Percentiles rank a stretch among this genome's conserved stretches.
phyloP scores from a whole-genome alignment of 2,113 vertebrate genomes.

The Xenopus tropicalis region UCB_Xtro_10.0 CM004450.2:59303501-59304000 shows the following conservation, averaged over 20 bases:
- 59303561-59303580: no score
- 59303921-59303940: no score
- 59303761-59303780: slow-evolving; percentile 32
- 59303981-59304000: no score
- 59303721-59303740: slow-evolving; percentile 11
- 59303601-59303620: no score
- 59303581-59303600: no score
- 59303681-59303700: slow-evolving; percentile 10
- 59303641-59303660: background rate
- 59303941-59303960: no score
- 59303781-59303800: slow-evolving; percentile 31
- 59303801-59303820: slow-evolving; percentile 28
- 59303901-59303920: background rate
- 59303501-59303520: no score
- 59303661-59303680: slow-evolving; percentile 35
- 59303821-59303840: slow-evolving; percentile 36
- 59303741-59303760: slow-evolving; percentile 34
- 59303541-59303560: no score
- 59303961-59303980: no score
- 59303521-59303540: no score
- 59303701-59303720: slow-evolving; percentile 18
- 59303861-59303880: slow-evolving; percentile 19
- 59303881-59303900: slow-evolving; percentile 32
- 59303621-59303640: no score
- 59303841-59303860: slow-evolving; percentile 5